A percentile compares a stretch with the other conserved stretches of the same genome.
These are phyloP conservation scores for Herpetotheres cachinnans DNA, from an alignment of 2,113 vertebrate species.

Conservation along the genomic window DNA sequence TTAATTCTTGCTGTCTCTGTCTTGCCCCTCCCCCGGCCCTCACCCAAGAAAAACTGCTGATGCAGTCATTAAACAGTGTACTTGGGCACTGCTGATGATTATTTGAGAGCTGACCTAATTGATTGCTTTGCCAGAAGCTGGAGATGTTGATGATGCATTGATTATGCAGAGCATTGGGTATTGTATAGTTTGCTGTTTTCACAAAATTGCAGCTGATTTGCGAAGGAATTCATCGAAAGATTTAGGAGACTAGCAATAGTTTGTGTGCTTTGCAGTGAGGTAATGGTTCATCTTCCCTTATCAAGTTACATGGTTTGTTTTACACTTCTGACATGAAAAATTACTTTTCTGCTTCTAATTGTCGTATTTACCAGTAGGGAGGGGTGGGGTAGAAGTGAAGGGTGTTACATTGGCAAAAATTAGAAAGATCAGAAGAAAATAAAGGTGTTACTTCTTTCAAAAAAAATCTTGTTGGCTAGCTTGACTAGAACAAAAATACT, in stretches of 20 bases:
- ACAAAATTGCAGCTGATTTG: background rate
- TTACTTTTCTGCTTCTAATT: background rate
- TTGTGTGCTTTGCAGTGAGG: background rate
- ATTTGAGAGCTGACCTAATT: background rate
- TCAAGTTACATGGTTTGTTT: background rate
- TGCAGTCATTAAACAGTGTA: background rate
- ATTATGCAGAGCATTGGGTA: background rate
- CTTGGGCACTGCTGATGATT: background rate
- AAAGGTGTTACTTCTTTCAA: background rate
- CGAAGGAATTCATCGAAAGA: background rate
- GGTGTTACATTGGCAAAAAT: background rate
- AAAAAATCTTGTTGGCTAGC: background rate
- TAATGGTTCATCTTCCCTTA: background rate
- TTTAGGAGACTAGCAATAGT: background rate
- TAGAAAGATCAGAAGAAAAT: background rate
- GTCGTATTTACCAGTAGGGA: background rate
- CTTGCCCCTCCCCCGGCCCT: rapidly evolving
- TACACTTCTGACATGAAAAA: background rate
- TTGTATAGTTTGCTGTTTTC: background rate
- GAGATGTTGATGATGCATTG: background rate
- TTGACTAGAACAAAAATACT: background rate
- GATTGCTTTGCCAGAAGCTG: slow-evolving; percentile 8
- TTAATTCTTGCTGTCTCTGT: background rate
- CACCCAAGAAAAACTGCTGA: background rate
- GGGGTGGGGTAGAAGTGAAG: background rate